A percentile compares a stretch with the other conserved stretches of the same genome.
These are phyloP conservation scores for Pleuronectes platessa DNA, from an alignment of 2,113 vertebrate genomes.

Conservation along the genomic window DNA sequence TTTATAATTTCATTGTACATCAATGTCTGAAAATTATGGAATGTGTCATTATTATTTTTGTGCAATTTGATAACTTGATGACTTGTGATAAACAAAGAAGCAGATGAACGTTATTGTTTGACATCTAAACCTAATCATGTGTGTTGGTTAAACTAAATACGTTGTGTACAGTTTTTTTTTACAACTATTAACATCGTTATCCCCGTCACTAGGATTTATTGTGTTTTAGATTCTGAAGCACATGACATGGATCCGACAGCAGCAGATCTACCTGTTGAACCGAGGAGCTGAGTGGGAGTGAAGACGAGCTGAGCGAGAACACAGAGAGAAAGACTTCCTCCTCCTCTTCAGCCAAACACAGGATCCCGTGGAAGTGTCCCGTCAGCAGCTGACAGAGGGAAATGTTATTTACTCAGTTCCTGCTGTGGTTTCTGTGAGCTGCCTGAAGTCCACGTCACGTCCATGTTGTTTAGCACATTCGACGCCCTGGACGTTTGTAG, in stretches of 20 bases:
- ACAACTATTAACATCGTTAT: not conserved
- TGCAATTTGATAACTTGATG: no score
- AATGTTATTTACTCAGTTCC: constrained; percentile 59
- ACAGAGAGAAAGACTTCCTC: constrained; percentile 5
- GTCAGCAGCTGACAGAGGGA: constrained; percentile 46
- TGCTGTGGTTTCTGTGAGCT: constrained; percentile 9
- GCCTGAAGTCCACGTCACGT: constrained; percentile 54
- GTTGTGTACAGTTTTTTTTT: not conserved
- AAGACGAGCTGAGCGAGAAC: constrained; percentile 6
- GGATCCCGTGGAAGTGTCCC: constrained; percentile 32
- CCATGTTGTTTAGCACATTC: constrained; percentile 49
- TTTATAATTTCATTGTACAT: not conserved
- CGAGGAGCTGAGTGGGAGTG: not conserved
- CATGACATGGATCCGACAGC: not conserved
- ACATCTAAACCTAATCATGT: no score
- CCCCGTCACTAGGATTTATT: not conserved
- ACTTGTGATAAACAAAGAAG: no score
- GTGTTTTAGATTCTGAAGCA: no score
- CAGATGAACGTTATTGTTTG: no score
- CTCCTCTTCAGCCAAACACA: constrained; percentile 40
- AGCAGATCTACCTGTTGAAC: constrained; percentile 66
- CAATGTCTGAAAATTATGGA: not conserved
- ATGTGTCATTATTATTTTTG: not conserved
- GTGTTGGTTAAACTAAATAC: not conserved
- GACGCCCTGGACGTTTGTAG: not conserved